phyloP scores from a whole-genome alignment of 1,140 invertebrate genomes.

The Bombyx mandarina region DNA sequence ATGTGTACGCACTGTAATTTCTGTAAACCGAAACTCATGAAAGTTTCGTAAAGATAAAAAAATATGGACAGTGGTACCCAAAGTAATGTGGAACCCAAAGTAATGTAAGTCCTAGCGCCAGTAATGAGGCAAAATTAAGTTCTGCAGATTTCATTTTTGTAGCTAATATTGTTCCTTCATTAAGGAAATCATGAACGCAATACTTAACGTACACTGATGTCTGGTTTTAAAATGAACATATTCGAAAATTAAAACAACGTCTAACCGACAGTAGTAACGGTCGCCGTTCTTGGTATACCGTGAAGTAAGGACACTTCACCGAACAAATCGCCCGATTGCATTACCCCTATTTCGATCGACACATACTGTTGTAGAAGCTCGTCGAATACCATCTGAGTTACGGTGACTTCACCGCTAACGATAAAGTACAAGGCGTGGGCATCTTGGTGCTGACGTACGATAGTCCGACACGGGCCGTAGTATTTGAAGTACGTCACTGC shows the following conservation, averaged over 20 bases:
- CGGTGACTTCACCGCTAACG: constrained; percentile 69
- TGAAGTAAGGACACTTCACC: constrained; percentile 76
- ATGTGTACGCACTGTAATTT: too few species aligned
- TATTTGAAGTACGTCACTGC: constrained; percentile 72
- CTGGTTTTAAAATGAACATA: too few species aligned
- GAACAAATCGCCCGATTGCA: constrained; percentile 72
- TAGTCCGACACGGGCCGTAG: constrained; percentile 65
- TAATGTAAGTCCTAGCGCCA: too few species aligned
- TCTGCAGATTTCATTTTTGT: too few species aligned
- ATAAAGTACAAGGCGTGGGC: constrained; percentile 73
- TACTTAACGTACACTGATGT: too few species aligned
- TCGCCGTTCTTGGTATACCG: constrained; percentile 71
- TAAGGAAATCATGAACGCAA: too few species aligned
- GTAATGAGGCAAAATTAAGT: too few species aligned
- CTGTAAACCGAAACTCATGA: too few species aligned
- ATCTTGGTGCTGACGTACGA: constrained; percentile 73
- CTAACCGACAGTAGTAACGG: constrained; percentile 71
- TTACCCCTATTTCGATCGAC: constrained; percentile 49
- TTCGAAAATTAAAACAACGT: not conserved
- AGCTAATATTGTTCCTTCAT: too few species aligned
- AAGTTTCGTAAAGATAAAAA: too few species aligned
- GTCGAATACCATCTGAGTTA: constrained; percentile 67
- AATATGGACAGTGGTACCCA: too few species aligned
- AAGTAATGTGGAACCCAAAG: too few species aligned
- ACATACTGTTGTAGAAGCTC: constrained; percentile 64